Evolutionary conservation across 2,888 invertebrate genomes (phyloP), one percentile per base, ranked within the genome.

Genomic region (Nymphalis c-album): DNA sequence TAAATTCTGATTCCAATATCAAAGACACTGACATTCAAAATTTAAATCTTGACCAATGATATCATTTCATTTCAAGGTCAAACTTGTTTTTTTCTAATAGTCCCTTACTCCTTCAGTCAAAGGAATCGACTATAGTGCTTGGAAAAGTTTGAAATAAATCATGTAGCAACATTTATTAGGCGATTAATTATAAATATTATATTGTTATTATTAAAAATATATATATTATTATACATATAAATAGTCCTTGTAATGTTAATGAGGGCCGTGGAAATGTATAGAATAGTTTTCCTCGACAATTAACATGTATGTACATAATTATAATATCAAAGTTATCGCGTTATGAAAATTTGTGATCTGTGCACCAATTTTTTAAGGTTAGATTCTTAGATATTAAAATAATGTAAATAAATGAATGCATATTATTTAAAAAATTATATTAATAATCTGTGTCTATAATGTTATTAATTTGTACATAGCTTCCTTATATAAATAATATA

Each of bases 361-460:
- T 50, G 31, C 35, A 48, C 48, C 60, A 48, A 20, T 48, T 48
- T 60, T 31, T 57, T 45, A 20, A 63, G 10, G 13, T 62, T n/a
- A 62, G 7, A 3, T 17, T 60, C n/a, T n/a, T 55, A 57, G 47
- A 31, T 63, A 57, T 8, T 57, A 40, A 40, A 7, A 40, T 4
- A 57, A 5, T 57, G 57, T 57, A 57, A 40, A 57, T 57, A 57
- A 3, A 8, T 18, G 20, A 18, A 35, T 35, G 17, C 10, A 40
- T 40, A 40, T 48, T 48, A 18, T 40, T 40, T 40, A 40, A 57
- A 40, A 17, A 7, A 3, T 40, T 35, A 18, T 2, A 10, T 40
- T 40, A 35, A 57, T 57, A n/a, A 35, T 57, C 16, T 53, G 17
- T 31, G 26, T 53, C 13, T 31, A n/a, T 53, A 40, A 40, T 40